Conservation (phyloP, 2,113 vertebrate species). For the Dasyprocta punctata region DNA sequence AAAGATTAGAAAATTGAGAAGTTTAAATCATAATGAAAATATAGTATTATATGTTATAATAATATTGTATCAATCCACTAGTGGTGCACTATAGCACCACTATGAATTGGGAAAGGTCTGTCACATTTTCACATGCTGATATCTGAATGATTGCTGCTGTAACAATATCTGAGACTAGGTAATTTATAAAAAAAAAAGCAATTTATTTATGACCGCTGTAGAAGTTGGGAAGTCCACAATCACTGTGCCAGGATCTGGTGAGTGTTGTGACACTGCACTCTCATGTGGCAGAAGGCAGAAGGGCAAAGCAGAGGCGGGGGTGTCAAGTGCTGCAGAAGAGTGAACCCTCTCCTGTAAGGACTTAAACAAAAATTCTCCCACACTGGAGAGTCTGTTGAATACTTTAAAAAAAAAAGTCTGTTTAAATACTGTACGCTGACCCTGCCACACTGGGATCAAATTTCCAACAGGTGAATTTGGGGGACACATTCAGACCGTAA, state of each 20-base stretch:
- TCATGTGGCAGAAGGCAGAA: not conserved
- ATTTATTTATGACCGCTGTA: not conserved
- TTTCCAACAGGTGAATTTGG: not conserved
- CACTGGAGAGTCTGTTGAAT: not conserved
- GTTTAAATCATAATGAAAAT: not conserved
- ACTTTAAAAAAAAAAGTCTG: not conserved
- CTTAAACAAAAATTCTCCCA: not conserved
- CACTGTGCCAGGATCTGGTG: not conserved
- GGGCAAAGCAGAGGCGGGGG: not conserved
- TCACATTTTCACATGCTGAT: not conserved
- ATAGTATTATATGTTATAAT: not conserved
- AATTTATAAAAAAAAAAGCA: not conserved
- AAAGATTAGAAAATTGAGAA: not conserved
- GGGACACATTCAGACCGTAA: not conserved
- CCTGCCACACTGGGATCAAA: not conserved
- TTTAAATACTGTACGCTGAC: not conserved
- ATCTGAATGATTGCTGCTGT: not conserved
- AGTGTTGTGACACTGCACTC: not conserved
- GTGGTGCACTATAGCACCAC: not conserved
- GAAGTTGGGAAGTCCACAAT: not conserved
- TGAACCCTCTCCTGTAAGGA: not conserved
- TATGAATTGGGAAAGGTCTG: not conserved
- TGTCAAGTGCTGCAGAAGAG: not conserved
- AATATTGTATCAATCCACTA: not conserved
- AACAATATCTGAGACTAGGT: not conserved